Base-by-base conservation (phyloP, 2,797 vertebrate species). In the Mastacembelus armatus region DNA sequence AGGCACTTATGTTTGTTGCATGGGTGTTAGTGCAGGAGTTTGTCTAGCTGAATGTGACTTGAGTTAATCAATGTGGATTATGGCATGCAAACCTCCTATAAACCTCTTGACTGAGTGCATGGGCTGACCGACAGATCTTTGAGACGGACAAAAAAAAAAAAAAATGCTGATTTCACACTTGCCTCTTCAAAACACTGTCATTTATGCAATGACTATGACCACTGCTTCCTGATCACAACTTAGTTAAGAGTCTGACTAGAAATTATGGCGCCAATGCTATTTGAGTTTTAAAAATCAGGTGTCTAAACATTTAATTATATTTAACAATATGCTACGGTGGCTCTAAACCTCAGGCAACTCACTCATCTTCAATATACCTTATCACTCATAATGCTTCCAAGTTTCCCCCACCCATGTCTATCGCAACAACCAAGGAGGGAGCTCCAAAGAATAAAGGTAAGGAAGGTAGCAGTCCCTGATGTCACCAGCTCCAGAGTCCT, bases 41-140 rank as follows among this genome's bases (percentile, higher is more conserved):
- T 16, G 44, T 82, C 66, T 52, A 54, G 45, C 44, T 33, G 47
- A 71, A 27, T 63, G 32, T 73, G 56, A 66, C 56, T 10, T 3
- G 26, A 44, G 69, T 58, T 84, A n/a, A n/a, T 62, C 60, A 66
- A 62, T 29, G 19, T 61, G 71, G 69, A 87, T 83, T 79, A 76
- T 9, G 8, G 26, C 39, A 72, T 30, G 38, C 47, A 74, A 71
- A 63, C 56, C 64, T 70, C 39, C 51, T 21, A 6, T 85, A 80
- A 87, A 80, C 58, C 70, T 71, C 56, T 82, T 85, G 50, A 47
- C 51, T 54, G 35, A 74, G 38, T 36, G 49, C n/a, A n/a, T 33
- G 50, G 45, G 65, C 29, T 70, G 70, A 70, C 47, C 29, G 85
- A 82, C 78, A 85, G 22, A 43, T 74, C 68, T 72, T 84, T 80